These are phyloP conservation scores for Drosophila phalerata DNA, from an alignment of 2,888 invertebrate species.

Conservation along the genomic window DNA sequence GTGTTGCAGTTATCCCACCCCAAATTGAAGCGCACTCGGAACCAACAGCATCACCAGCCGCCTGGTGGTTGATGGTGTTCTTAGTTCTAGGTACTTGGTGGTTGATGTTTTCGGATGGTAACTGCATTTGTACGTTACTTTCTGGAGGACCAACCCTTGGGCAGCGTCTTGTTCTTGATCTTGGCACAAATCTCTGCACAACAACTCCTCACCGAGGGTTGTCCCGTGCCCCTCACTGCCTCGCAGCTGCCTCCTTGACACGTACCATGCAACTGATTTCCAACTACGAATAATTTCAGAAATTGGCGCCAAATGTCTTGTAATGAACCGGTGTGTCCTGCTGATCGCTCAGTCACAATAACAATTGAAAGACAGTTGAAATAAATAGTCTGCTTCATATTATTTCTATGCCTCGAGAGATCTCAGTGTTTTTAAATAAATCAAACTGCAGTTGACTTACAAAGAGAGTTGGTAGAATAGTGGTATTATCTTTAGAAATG, in stretches of 20 bases:
- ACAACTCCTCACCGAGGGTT: slow-evolving; percentile 42
- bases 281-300: not conserved
- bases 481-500: too few species aligned
- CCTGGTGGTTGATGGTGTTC: slow-evolving; percentile 42
- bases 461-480: too few species aligned
- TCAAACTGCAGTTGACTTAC: too few species aligned
- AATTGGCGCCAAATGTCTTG: slow-evolving; percentile 69
- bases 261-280: slow-evolving; percentile 69
- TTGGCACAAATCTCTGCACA: slow-evolving; percentile 56
- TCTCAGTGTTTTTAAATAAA: not conserved
- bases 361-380: slow-evolving; percentile 14
- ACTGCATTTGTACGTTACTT: slow-evolving; percentile 73
- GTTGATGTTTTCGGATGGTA: slow-evolving; percentile 44
- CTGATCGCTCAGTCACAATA: slow-evolving; percentile 23
- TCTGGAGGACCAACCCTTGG: slow-evolving; percentile 47
- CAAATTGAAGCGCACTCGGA: slow-evolving; percentile 33
- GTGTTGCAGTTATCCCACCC: slow-evolving; percentile 66
- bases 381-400: slow-evolving; percentile 1
- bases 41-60: slow-evolving; percentile 54
- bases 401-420: not conserved
- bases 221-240: slow-evolving; percentile 44
- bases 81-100: slow-evolving; percentile 34
- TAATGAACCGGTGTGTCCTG: slow-evolving; percentile 71
- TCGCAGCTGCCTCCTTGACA: slow-evolving; percentile 67
- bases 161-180: slow-evolving; percentile 56